Base-by-base conservation (phyloP, 2,888 invertebrate species). In the Sussaba pulchella region DNA sequence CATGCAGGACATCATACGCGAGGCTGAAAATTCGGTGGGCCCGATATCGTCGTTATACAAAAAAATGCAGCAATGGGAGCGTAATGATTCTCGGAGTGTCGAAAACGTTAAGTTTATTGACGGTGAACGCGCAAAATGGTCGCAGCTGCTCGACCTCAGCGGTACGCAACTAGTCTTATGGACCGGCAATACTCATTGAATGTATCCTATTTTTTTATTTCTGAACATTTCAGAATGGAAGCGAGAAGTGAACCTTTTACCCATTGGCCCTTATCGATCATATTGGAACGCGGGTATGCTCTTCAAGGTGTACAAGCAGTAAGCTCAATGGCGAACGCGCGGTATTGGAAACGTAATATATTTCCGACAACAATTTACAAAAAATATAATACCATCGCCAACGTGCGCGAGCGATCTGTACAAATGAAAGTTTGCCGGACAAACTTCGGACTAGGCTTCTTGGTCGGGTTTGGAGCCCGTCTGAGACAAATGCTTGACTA, bases 401-500 rank as follows among this genome's bases (percentile, higher is more conserved):
- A 54, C 71, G 79, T 14, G 63, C 67, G 41, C 81, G 66, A 86
- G 76, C 83, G 73, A 86, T 82, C 86, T 88, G 87, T 89, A 89
- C 87, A 89, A 82, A 85, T 52, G 82, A 63, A 31, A 67, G 31
- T 52, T 50, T 57, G n/a, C 50, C 78, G 70, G 76, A 61, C 72
- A 71, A 72, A 82, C 72, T 67, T 84, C 83, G 73, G 31, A 83
- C 85, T 88, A 91, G 67, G 89, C 88, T 61, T 90, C 90, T 73
- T 88, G 86, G 59, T 93, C 93, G 71, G 93, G 92, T 88, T 94
- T 94, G 57, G 93, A 93, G 81, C 94, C 95, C 67, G 96, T 96
- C 91, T 98, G 98, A 9, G 97, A 97, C 77, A 99, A 94, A 93
- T 99, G 99, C 92, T 97, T 98, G n/a, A 99, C 96, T 82, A 99